phyloP scores from a whole-genome alignment of 2,113 vertebrate species.

The Onychorhynchus coronatus region DNA sequence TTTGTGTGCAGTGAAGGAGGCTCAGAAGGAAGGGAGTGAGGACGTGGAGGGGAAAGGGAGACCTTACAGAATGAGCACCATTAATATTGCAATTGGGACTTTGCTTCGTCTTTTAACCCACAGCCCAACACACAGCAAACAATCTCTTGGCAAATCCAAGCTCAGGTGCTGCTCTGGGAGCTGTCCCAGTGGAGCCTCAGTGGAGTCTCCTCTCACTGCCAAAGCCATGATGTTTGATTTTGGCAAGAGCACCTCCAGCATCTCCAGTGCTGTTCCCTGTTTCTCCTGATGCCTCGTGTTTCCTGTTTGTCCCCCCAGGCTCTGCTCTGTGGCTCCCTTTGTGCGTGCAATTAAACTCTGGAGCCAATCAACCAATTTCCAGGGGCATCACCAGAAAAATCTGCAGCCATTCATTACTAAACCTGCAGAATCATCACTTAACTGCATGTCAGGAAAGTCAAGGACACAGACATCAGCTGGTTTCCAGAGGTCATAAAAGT shows the following conservation, averaged over 20 bases:
- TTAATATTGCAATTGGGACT: not conserved
- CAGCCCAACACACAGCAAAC: not conserved
- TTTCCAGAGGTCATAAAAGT: not conserved
- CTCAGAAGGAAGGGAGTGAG: not conserved
- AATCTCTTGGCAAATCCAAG: not conserved
- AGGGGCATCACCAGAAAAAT: not conserved
- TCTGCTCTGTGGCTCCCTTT: not conserved
- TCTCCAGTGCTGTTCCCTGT: not conserved
- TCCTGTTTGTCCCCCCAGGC: not conserved
- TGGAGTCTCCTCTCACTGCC: not conserved
- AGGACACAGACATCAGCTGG: not conserved
- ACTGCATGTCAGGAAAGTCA: not conserved
- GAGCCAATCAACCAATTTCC: not conserved
- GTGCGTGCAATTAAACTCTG: not conserved
- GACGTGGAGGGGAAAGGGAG: not conserved
- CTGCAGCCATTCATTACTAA: not conserved
- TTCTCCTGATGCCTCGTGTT: not conserved
- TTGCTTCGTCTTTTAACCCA: not conserved
- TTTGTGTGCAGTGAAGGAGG: not conserved
- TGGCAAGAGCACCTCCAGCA: not conserved
- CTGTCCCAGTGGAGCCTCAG: not conserved
- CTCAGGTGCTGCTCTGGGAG: not conserved
- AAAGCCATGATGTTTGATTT: not conserved
- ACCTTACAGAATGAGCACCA: not conserved
- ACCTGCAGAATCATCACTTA: not conserved